Base-by-base conservation (phyloP, 1,140 invertebrate genomes). In the Aethina tumida region DNA sequence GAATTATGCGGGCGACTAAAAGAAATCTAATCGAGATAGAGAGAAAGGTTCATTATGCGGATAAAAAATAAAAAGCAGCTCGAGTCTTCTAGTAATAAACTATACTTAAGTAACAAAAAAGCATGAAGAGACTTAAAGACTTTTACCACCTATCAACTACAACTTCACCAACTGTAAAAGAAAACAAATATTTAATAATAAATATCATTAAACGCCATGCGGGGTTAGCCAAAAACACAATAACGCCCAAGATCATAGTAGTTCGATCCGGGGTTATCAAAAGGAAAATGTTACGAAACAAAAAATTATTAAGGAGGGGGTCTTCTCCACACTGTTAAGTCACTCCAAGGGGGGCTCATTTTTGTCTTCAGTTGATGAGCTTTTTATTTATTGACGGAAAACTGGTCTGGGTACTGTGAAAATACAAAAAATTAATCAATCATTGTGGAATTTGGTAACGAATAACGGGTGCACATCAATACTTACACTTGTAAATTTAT, bases 151-250 rank as follows among this genome's bases (percentile, higher is more conserved):
- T 57, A 55, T 58, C 57, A 43, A 56, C 48, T 34, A 59, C 53
- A 43, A 49, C 52, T 39, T 58, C 55, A 45, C 55, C 57, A 54
- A 59, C 57, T 59, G 57, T 50, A 59, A 58, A 50, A 59, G 45
- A 59, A 45, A 45, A 45, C 25, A 49, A 41, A 20, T 27, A 9
- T 31, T 29, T 25, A 27, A 46, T 39, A 39, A 35, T 31, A 35
- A 40, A 40, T 15, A 21, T 16, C n/a, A 18, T 22, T 39, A 33
- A 16, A 18, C 14, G 12, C 25, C 25, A 36, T 41, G 43, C 38
- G 13, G 31, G 13, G 21, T 35, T 42, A 25, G 40, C 37, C 10
- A 19, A 17, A 24, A 38, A 36, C 35, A 15, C 13, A 25, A 31
- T 10, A 21, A 16, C 8, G 25, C 27, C 17, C 27, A 28, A 30